Evolutionary conservation across 2,113 vertebrate genomes (phyloP), one percentile per base, ranked within the genome.

Genomic region (Aythya baeri): DNA sequence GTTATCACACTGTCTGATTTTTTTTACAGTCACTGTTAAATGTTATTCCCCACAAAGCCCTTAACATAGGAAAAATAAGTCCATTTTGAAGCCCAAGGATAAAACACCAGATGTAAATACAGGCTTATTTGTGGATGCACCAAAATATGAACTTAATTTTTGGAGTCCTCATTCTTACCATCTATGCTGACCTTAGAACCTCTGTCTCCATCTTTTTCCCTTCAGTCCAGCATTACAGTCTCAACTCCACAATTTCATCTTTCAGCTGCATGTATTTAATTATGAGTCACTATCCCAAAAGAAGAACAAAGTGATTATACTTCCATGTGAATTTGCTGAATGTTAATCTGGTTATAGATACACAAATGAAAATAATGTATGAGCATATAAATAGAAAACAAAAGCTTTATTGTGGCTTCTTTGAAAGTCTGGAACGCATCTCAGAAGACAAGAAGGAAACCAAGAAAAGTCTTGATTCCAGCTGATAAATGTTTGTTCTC

Each of bases 261-360:
- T 68, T 95, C 67, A 86, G 79, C 86, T 94, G 89, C 72, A 77
- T 96, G 44, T 91, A 85, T 85, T 97, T 96, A 91, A 93, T 72
- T 95, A 78, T 95, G 95, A 96, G 85, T 96, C 83, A 85, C 46
- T 88, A 67, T 89, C 71, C 61, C 92, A 94, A 68, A 94, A 97
- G 67, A 83, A 95, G 94, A 97, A 97, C 91, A 89, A 96, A 97
- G 91, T 88, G 68, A 93, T 96, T 91, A 93, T 68, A 78, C n/a
- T 93, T 81, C 71, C 75, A 81, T 87, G 94, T 87, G 79, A 82
- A 87, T 96, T 84, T 91, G 79, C 83, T 82, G 74, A 78, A 91
- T 96, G 88, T 97, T 97, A 96, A 91, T 97, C 86, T 97, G 83
- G 81, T 96, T 94, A 96, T 20, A 97, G 84, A 93, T 94, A 95